Evolutionary conservation across 2,797 vertebrate species (phyloP), one percentile per base, ranked within the genome.

Genomic region (Tadarida brasiliensis): DNA sequence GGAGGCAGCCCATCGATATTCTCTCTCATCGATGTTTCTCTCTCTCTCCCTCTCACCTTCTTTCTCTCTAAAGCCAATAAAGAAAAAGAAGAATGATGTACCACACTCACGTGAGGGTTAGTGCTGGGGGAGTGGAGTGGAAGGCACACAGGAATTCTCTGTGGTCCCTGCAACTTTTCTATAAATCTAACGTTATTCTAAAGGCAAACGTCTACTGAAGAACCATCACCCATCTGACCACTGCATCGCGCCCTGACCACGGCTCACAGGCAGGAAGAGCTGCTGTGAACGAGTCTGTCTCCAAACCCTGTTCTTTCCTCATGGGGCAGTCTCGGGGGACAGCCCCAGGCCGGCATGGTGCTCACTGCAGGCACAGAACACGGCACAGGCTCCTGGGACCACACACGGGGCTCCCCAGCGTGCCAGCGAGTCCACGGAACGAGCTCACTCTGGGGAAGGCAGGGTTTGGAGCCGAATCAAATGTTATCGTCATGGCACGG

Each of bases 81-180:
- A 44, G 39, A 44, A 44, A 7, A 44, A 44, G 7, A n/a, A 44
- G 39, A 44, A 44, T 44, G 39, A 44, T 7, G 7, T 7, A 44
- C 39, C 39, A n/a, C n/a, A 44, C 5, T 44, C 39, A 44, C 7
- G 39, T 44, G 39, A 44, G 39, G 39, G 39, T 44, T 44, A 44
- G 39, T 6, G 39, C 57, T 14, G 24, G 20, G 22, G 35, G 22
- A 63, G 5, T 19, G 5, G 4, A 15, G 11, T 10, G 1, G 2
- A 1, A 17, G 4, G 16, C 2, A 5, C 1, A 11, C 0, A 2
- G 20, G 57, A 24, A 24, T 5, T 39, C 47, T 11, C 3, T 5
- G 24, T 1, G 16, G 8, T 14, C 49, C 30, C 44, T 16, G 3
- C 15, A 4, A 76, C 51, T n/a, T 26, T 33, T 15, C 63, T 22